phyloP scores from a whole-genome alignment of 2,797 vertebrate species.

The Oreonectes daqikongensis region DNA sequence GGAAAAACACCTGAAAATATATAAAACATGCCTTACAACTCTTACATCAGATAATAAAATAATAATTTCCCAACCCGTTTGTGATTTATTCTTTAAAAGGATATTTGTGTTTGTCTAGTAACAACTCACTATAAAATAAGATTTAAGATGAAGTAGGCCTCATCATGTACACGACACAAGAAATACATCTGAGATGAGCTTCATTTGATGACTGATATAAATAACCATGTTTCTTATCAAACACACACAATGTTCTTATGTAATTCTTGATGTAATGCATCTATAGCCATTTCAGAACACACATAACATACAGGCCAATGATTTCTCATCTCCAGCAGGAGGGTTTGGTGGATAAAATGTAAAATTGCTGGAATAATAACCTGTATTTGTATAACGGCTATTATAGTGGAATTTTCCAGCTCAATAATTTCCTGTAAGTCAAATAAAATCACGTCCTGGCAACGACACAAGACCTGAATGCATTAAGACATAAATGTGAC shows the following conservation, averaged over 20 bases:
- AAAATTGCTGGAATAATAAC: neutral
- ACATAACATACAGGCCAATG: neutral
- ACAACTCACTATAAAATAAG: too few relatives aligned
- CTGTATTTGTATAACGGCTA: too few relatives aligned
- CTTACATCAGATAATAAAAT: too few relatives aligned
- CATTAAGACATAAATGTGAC: constrained; percentile 46
- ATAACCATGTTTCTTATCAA: neutral
- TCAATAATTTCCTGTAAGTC: neutral
- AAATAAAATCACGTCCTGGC: neutral
- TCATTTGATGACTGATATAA: neutral
- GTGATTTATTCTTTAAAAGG: neutral
- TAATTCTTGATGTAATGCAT: neutral
- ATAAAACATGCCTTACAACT: too few relatives aligned
- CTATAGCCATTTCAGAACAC: too few relatives aligned
- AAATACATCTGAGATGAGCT: neutral
- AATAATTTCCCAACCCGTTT: neutral
- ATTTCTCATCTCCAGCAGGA: neutral
- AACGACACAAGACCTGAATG: neutral
- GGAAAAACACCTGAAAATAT: too few relatives aligned
- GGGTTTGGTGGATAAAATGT: neutral
- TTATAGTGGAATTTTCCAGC: too few relatives aligned
- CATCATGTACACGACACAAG: neutral
- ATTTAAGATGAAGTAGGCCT: neutral
- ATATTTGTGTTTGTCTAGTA: neutral
- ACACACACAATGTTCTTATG: too few relatives aligned